Base-by-base conservation (phyloP, 2,113 vertebrate genomes). In the Dicrurus megarhynchus region DNA sequence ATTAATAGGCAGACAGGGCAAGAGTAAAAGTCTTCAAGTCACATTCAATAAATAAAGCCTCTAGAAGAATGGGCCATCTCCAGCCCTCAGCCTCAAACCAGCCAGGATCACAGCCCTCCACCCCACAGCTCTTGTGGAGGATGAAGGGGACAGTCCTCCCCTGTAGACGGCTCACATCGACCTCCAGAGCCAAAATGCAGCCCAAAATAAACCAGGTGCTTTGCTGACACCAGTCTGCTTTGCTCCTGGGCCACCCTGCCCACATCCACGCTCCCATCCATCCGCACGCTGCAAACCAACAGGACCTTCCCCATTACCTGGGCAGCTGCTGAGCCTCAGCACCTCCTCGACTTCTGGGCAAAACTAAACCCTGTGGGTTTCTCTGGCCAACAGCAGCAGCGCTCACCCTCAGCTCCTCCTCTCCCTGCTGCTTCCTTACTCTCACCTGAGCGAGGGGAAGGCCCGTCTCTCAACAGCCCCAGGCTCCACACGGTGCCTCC, bases 231-330 rank as follows among this genome's bases (percentile, higher is more conserved):
- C 28, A 24, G 27, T 21, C 42, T 24, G 39, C 68, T 28, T 47
- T 7, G 16, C 55, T 52, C 39, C 23, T 12, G 19, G 46, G 28
- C 26, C 93, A 27, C 16, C 23, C 30, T 32, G 6, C 20, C 5
- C n/a, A 4, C 37, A 42, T 3, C 59, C 30, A 5, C 2, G 0
- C 18, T 30, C 16, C 57, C 84, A 10, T 1, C 11, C 55, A 19
- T 2, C 3, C 3, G 0, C 55, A 9, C 0, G 0, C 32, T 3
- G 3, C 33, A 16, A 21, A 27, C 30, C 4, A 3, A 2, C 15
- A 1, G 32, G 13, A 28, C 42, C 39, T 22, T 7, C 52, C 37
- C 37, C 21, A 0, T 50, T 79, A 94, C 94, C 94, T 24, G 37
- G 26, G 18, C 63, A 33, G 56, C 53, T 16, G 52, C 71, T 3